A percentile compares a stretch with the other conserved stretches of the same genome.
phyloP scores from a whole-genome alignment of 2,888 invertebrate genomes.

The Orgyia antiqua region DNA sequence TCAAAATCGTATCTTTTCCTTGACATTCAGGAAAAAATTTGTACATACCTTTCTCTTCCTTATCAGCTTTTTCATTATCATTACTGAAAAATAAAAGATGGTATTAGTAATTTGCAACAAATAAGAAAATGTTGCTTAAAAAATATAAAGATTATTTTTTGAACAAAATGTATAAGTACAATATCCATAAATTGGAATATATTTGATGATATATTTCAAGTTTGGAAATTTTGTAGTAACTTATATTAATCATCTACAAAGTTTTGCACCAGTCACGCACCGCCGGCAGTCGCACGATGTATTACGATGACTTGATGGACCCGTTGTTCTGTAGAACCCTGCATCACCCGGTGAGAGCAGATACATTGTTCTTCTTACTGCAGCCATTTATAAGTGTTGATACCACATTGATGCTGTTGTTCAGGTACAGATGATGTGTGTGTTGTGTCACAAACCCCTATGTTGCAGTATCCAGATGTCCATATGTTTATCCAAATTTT shows the following conservation, averaged over 20 bases:
- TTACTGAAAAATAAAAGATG: constrained; percentile 58
- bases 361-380: constrained; percentile 9
- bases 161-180: constrained; percentile 7
- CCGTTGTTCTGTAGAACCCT: constrained; percentile 5
- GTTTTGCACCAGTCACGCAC: constrained; percentile 73
- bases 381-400: neutral
- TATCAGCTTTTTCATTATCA: constrained; percentile 56
- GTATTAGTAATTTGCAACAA: constrained; percentile 8
- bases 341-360: neutral
- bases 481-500: no score
- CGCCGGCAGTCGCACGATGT: constrained; percentile 13
- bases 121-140: constrained; percentile 3
- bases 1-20: no score
- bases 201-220: constrained; percentile 13
- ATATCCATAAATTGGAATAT: constrained; percentile 11
- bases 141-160: neutral
- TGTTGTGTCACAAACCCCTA: neutral
- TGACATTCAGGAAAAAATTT: no score
- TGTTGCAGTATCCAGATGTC: constrained; percentile 12
- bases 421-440: constrained; percentile 3
- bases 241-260: constrained; percentile 63
- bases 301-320: constrained; percentile 9
- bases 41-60: constrained; percentile 55
- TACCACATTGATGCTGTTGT: constrained; percentile 1
- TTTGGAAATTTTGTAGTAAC: constrained; percentile 20